Conservation (phyloP, 2,113 vertebrate species). For the Bothrops jararaca region DNA sequence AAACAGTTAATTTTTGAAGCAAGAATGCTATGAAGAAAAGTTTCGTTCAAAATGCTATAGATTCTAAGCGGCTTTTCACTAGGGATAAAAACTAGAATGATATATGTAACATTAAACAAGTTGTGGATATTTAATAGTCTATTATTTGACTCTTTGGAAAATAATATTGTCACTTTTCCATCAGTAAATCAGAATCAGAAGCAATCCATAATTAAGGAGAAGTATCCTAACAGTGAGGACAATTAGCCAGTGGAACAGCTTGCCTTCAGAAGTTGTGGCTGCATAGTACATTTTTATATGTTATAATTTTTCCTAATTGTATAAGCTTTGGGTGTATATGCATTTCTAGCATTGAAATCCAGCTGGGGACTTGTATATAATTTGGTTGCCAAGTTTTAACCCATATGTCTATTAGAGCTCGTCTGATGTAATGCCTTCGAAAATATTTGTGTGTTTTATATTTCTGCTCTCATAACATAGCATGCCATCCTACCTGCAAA, state of each 20-base stretch:
- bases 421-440: too few species aligned
- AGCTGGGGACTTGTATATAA: too few species aligned
- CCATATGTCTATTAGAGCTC: too few species aligned
- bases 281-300: not conserved
- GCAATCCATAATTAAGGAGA: not conserved
- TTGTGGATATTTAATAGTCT: not conserved
- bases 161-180: not conserved
- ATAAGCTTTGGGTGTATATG: too few species aligned
- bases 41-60: not conserved
- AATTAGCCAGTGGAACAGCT: not conserved
- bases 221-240: not conserved
- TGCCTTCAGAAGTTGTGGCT: not conserved
- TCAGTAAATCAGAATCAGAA: not conserved
- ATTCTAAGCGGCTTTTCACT: not conserved
- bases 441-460: too few species aligned
- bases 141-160: not conserved
- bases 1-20: not conserved
- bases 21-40: not conserved
- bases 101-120: not conserved
- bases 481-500: too few species aligned
- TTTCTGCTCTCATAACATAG: too few species aligned
- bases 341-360: too few species aligned
- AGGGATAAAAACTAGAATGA: not conserved
- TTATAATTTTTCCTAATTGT: too few species aligned
- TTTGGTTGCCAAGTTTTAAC: too few species aligned